These are phyloP conservation scores for Dromaius novaehollandiae DNA, from an alignment of 2,113 vertebrate genomes.

Conservation along the genomic window DNA sequence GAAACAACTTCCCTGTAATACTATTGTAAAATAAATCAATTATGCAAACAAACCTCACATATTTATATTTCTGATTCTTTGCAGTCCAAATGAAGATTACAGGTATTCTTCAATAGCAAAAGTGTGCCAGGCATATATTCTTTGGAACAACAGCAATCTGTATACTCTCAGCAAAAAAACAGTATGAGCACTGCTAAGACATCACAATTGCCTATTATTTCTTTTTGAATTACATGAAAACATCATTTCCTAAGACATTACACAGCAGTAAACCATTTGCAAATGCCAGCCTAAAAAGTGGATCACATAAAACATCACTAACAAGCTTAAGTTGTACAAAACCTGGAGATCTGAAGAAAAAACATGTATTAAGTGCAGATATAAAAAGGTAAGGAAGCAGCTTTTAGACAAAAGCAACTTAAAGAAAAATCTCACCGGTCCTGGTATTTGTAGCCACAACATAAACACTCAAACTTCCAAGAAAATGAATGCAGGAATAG, in stretches of 20 bases:
- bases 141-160: background rate
- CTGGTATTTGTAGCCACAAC: constrained; percentile 79
- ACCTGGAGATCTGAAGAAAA: background rate
- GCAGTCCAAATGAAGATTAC: background rate
- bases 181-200: background rate
- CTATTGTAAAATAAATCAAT: background rate
- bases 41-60: background rate
- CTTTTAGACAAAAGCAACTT: background rate
- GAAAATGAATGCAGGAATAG: constrained; percentile 82
- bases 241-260: background rate
- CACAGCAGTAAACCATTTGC: background rate
- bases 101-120: background rate
- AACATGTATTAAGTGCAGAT: background rate
- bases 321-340: background rate
- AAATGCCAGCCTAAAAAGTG: background rate
- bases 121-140: background rate
- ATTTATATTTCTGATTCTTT: background rate
- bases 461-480: constrained; percentile 85
- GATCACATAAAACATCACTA: background rate
- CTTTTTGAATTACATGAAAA: background rate
- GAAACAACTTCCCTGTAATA: background rate
- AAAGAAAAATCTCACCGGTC: constrained; percentile 75
- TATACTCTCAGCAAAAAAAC: background rate
- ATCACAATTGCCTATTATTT: background rate
- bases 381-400: background rate